Evolutionary conservation across 2,113 vertebrate genomes (phyloP), one percentile per base, ranked within the genome.

Genomic region (Trichechus manatus): DNA sequence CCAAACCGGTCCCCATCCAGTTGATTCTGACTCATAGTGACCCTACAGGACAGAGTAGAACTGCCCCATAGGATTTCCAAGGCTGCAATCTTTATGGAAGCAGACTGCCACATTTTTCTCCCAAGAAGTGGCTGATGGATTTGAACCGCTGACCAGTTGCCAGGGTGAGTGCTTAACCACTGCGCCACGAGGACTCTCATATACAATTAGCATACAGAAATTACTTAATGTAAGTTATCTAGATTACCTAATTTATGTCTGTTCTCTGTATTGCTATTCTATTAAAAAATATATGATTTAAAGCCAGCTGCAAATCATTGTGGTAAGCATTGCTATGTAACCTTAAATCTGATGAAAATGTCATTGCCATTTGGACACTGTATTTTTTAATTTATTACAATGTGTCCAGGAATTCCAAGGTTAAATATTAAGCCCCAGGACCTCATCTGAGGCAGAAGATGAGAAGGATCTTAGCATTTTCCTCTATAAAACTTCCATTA

Each of bases 291-390:
- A 47, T 64, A 47, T 63, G 44, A 78, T 80, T 93, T 81, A 94
- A 87, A 91, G 77, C 7, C 81, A 90, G 39, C 70, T 63, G 39
- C 27, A 89, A 95, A 81, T 77, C 33, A 61, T 8, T 42, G n/a
- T 81, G 14, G 47, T 86, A 74, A 93, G 72, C n/a, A 61, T 36
- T 75, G n/a, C 64, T 94, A n/a, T 61, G 25, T 47, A 63, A 59
- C 39, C 93, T 89, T 63, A 64, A 64, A 84, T 80, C 59, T 94
- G 74, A 80, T 85, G 64, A 56, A 93, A 66, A 66, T 75, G 56
- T 75, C 44, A 75, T 59, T 85, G 53, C 36, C 47, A 68, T 59
- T 63, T 42, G 17, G n/a, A 68, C 10, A n/a, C 86, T 77, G 80
- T 81, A 75, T 61, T 91, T 86, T 66, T 31, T 72, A 20, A 72